Evolutionary conservation across 2,888 invertebrate genomes (phyloP).

Genomic region (Tanypteryx hageni): DNA sequence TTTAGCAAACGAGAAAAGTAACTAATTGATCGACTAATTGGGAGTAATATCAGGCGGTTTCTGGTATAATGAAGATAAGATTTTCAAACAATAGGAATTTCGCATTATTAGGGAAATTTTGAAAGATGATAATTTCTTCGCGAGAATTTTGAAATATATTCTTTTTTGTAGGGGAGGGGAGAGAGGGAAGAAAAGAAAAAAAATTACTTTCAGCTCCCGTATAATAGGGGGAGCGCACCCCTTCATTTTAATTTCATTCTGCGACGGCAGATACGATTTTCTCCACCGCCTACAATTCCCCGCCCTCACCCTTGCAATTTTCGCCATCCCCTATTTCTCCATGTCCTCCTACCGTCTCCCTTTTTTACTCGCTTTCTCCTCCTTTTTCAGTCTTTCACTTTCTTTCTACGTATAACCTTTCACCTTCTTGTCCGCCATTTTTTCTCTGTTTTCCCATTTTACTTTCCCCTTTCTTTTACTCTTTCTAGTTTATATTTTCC

Average conservation of each 20-base stretch:
- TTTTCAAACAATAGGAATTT: neutral
- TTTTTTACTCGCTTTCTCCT: neutral
- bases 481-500: no score
- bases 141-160: neutral
- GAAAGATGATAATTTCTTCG: neutral
- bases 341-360: neutral
- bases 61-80: neutral
- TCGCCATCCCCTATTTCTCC: neutral
- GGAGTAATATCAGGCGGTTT: neutral
- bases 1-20: neutral
- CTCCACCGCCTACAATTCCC: neutral
- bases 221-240: neutral
- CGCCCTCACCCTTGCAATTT: neutral
- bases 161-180: neutral
- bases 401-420: neutral
- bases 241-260: constrained; percentile 2
- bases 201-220: neutral
- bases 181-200: no score
- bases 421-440: neutral
- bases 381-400: neutral
- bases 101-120: neutral
- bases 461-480: no score
- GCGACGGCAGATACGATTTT: neutral
- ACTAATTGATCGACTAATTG: neutral
- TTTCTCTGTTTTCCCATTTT: no score